Base-by-base conservation (phyloP, 2,113 vertebrate genomes). In the Psittacus erithacus region DNA sequence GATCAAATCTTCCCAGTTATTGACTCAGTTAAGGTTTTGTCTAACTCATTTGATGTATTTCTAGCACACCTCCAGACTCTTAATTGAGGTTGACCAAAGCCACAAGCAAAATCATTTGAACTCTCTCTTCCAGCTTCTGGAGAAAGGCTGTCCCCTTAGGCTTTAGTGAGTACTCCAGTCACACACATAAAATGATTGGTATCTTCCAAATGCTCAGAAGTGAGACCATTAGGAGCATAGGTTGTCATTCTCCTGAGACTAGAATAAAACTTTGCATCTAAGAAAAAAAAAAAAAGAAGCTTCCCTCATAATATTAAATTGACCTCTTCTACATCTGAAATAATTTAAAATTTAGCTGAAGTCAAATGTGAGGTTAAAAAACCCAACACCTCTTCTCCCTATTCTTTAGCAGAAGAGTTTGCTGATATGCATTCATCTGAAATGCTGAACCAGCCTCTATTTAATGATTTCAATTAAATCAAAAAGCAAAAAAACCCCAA, bases 331-430 rank as follows among this genome's bases (percentile, higher is more conserved):
- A 33, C 5, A 23, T 64, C 46, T 46, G 31, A 70, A 94, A 73
- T 44, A 73, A 38, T 43, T n/a, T 31, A 29, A 73, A 25, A 4
- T 70, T 57, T 59, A 78, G 19, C 24, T 78, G 60, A 74, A 74
- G 24, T n/a, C 7, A 33, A 46, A 38, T 52, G 7, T 35, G 50
- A 86, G 20, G 3, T 31, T 46, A n/a, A 59, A 59, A 28, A 33
- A 2, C 2, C 4, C 38, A 17, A 15, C 11, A 49, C 13, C 7
- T 7, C 31, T 35, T 10, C 3, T 7, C 17, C 2, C 2, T 41
- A 29, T 55, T 31, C 13, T 18, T 53, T 50, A 12, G 7, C 41
- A 82, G 17, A 87, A 57, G 33, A 64, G 46, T 60, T 71, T 8
- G 1, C 7, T 43, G 5, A 75, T 53, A 12, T 47, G 6, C 20